phyloP scores from a whole-genome alignment of 2,888 invertebrate species.

The Cantharis rustica region DNA sequence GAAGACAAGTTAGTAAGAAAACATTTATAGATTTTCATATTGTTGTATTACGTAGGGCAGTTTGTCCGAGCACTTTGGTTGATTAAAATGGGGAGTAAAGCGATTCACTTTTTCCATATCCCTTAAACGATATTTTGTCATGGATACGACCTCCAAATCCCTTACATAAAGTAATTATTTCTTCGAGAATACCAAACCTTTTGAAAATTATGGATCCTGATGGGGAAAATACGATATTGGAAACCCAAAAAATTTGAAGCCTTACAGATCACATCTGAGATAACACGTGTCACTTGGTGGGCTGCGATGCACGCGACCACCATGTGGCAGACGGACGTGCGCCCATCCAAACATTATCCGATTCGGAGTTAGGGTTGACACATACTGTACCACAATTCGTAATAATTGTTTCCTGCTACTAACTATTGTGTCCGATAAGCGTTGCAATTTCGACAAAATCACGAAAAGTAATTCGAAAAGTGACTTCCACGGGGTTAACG shows the following conservation, averaged over 20 bases:
- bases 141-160: constrained; percentile 5
- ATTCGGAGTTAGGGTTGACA: constrained; percentile 28
- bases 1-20: neutral
- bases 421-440: neutral
- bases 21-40: constrained; percentile 3
- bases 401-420: constrained; percentile 1
- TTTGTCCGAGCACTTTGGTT: constrained; percentile 30
- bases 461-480: neutral
- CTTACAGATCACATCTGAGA: constrained; percentile 42
- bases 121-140: constrained; percentile 23
- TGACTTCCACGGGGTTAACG: neutral
- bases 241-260: constrained; percentile 13
- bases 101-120: constrained; percentile 11
- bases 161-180: neutral
- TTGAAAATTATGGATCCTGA: neutral
- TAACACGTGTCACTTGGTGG: constrained; percentile 50
- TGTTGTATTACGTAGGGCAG: constrained; percentile 17
- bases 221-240: constrained; percentile 15
- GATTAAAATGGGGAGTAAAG: constrained; percentile 27
- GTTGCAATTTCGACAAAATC: neutral
- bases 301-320: constrained; percentile 52
- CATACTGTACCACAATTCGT: constrained; percentile 12
- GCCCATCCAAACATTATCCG: constrained; percentile 32
- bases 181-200: neutral
- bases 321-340: constrained; percentile 48